Conservation (phyloP, 1,140 invertebrate species). For the Hylaeus anthracinus region DNA sequence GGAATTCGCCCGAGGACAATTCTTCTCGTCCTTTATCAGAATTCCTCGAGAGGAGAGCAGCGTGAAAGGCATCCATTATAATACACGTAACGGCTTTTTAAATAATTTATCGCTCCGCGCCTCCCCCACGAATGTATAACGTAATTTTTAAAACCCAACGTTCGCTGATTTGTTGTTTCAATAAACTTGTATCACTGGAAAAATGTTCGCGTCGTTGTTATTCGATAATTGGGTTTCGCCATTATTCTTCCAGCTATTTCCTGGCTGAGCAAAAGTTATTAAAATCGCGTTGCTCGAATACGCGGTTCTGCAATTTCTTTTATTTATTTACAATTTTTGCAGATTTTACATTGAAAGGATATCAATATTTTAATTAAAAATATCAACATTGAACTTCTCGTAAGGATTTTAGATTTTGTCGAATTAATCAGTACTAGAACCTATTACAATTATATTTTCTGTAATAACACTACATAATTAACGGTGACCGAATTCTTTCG, state of each 20-base stretch:
- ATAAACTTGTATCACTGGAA: neutral
- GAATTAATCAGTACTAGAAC: no score
- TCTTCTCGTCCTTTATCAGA: conserved; percentile 20
- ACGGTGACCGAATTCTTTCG: no score
- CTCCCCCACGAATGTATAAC: neutral
- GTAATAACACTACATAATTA: no score
- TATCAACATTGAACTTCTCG: no score
- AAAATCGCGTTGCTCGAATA: no score
- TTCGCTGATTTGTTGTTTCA: neutral
- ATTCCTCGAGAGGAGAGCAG: conserved; percentile 8
- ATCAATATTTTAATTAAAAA: no score
- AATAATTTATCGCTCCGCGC: conserved; percentile 7
- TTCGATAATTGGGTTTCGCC: neutral
- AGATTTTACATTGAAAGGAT: no score
- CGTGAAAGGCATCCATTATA: neutral
- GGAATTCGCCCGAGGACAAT: conserved; percentile 50
- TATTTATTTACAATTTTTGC: no score
- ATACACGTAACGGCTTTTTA: neutral
- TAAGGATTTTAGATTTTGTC: no score
- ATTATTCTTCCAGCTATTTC: neutral
- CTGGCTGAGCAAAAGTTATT: no score
- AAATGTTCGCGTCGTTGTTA: neutral
- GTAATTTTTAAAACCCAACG: neutral
- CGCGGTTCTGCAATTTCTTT: no score
- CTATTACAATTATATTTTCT: no score